phyloP scores from a whole-genome alignment of 2,797 vertebrate genomes.

The Pelobates cultripes region DNA sequence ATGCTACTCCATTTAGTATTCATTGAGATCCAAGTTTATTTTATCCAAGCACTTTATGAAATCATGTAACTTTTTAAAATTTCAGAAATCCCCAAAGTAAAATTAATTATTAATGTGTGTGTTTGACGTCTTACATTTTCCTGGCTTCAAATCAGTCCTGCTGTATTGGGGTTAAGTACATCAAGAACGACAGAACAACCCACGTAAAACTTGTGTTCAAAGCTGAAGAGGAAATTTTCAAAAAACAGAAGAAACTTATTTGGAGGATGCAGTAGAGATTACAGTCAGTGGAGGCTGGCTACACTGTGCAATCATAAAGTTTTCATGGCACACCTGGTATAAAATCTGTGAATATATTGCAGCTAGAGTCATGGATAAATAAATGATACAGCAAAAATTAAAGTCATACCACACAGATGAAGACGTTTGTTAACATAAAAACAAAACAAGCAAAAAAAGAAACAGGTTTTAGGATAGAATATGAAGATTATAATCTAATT shows the following conservation, averaged over 20 bases:
- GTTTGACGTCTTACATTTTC: background rate
- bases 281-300: background rate
- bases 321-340: conserved; percentile 26
- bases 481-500: too few species aligned
- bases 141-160: background rate
- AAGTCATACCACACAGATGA: background rate
- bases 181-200: background rate
- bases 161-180: background rate
- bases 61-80: background rate
- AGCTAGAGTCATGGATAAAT: background rate
- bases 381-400: background rate
- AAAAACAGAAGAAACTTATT: background rate
- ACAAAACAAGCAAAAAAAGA: too few species aligned
- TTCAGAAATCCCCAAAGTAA: background rate
- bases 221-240: background rate
- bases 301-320: background rate
- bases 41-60: background rate
- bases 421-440: background rate
- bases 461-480: too few species aligned
- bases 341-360: conserved; percentile 10
- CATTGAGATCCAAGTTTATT: conserved; percentile 10
- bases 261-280: background rate
- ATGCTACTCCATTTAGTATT: background rate
- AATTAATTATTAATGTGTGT: background rate
- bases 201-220: too few species aligned